A percentile compares a stretch with the other conserved stretches of the same genome.
These are phyloP conservation scores for Pachyuromys duprasi DNA, from an alignment of 2,797 vertebrate genomes.

Conservation along the genomic window DNA sequence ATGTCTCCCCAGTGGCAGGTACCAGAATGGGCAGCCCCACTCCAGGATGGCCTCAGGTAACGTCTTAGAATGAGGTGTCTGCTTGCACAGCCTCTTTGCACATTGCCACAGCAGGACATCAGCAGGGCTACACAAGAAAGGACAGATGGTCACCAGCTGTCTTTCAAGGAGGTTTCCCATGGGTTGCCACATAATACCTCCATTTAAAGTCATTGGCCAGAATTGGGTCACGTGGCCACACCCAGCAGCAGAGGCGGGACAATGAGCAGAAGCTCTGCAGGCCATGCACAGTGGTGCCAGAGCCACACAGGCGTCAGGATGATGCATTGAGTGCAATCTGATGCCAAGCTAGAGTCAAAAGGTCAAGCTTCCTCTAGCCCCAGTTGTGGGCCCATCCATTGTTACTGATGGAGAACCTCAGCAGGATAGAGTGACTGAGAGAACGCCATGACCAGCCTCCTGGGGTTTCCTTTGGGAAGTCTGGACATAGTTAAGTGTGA, in stretches of 20 bases:
- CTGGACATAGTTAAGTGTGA: neutral
- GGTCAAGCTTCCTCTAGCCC: neutral
- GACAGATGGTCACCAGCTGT: slow-evolving; percentile 34
- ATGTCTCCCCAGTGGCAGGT: neutral
- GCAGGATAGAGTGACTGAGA: too few relatives aligned
- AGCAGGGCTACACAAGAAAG: neutral
- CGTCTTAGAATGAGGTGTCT: neutral
- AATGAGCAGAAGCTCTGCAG: neutral
- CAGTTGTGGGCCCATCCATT: too few relatives aligned
- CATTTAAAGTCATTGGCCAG: neutral
- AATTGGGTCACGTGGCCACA: neutral
- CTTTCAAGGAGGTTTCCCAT: slow-evolving; percentile 40
- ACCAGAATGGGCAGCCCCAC: neutral
- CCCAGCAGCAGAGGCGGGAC: neutral
- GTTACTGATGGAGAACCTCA: neutral
- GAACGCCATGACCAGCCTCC: neutral
- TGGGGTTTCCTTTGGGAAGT: neutral
- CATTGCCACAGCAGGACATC: neutral
- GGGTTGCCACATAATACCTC: neutral
- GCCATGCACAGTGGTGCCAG: neutral
- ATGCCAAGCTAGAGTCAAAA: neutral
- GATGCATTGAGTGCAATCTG: neutral
- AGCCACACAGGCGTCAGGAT: neutral
- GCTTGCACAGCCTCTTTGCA: neutral
- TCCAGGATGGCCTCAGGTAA: neutral